Evolutionary conservation across 2,888 invertebrate species (phyloP), one percentile per base, ranked within the genome.

Genomic region (Diadegma fenestrale): DNA sequence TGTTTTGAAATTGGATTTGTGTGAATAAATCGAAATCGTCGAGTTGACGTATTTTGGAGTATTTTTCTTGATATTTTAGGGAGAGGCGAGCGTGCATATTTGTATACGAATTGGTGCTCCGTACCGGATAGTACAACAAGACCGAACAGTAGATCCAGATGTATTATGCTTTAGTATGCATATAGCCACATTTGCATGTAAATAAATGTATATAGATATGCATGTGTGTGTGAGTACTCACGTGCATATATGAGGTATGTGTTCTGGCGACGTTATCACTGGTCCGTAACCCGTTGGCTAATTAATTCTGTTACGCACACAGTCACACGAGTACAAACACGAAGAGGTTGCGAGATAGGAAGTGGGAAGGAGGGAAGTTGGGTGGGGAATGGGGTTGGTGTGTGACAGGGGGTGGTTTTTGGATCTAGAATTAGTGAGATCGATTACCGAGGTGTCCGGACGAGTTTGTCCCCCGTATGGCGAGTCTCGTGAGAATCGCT

Each of bases 231-330:
- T 12, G 4, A n/a, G n/a, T 14, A 26, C 26, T 14, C 14, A 22
- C 48, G 51, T 33, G 33, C 33, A 64, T 64, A 37, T 33, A 68
- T 41, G 30, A 61, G 80, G 41, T 73, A 76, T 58, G 54, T 69
- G 72, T 78, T 19, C 64, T 78, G 17, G 66, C 69, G 26, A 58
- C 54, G 79, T 79, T 79, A 79, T 80, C 77, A 69, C 84, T 72
- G 86, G 76, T 66, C 73, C 75, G 78, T 73, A 79, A 54, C 80
- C 51, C 76, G 68, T 37, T 43, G 64, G 75, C 71, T 82, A 84
- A 84, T 86, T 82, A 82, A 80, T 86, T 86, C 66, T 43, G 45
- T 61, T 78, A 79, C 72, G 54, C 30, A 51, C 64, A 33, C 69
- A 37, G 10, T 45, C 51, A 77, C 69, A 14, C 19, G 41, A 48